These are phyloP conservation scores for Palythoa grandis DNA, from an alignment of 92 coral and sea anemone species.

Conservation along the genomic window DNA sequence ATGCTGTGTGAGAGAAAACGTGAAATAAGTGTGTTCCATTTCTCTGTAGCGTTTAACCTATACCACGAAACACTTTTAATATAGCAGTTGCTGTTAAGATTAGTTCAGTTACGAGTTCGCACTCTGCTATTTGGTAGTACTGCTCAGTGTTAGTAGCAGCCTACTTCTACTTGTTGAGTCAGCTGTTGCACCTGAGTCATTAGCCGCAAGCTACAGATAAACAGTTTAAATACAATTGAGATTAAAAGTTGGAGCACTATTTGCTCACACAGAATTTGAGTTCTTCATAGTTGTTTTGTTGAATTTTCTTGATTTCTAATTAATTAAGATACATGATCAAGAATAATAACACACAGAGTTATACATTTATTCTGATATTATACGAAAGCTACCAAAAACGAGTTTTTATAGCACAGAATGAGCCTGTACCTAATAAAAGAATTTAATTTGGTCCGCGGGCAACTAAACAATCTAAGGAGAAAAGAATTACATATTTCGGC, in stretches of 20 bases:
- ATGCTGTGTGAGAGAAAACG: no score
- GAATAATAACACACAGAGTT: no score
- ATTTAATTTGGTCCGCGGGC: not conserved
- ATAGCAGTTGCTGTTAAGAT: no score
- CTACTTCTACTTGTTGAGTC: not conserved
- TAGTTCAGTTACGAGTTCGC: no score
- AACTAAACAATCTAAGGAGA: not conserved
- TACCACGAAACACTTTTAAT: no score
- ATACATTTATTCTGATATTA: no score
- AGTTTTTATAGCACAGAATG: not conserved
- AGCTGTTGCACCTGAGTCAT: constrained; percentile 14
- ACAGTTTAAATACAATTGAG: not conserved
- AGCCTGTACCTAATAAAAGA: no score
- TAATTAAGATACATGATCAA: not conserved
- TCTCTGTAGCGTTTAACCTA: no score
- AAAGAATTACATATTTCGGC: not conserved
- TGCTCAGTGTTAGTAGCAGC: not conserved
- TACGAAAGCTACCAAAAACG: not conserved
- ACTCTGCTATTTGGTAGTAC: not conserved
- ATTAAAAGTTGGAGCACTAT: not conserved
- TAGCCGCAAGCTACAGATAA: not conserved
- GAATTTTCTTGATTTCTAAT: not conserved
- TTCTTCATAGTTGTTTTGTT: not conserved
- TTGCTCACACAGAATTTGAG: not conserved
- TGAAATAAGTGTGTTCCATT: no score